Evolutionary conservation across 1,140 invertebrate genomes (phyloP), one percentile per base, ranked within the genome.

Genomic region (Gonatopus flavifemur): DNA sequence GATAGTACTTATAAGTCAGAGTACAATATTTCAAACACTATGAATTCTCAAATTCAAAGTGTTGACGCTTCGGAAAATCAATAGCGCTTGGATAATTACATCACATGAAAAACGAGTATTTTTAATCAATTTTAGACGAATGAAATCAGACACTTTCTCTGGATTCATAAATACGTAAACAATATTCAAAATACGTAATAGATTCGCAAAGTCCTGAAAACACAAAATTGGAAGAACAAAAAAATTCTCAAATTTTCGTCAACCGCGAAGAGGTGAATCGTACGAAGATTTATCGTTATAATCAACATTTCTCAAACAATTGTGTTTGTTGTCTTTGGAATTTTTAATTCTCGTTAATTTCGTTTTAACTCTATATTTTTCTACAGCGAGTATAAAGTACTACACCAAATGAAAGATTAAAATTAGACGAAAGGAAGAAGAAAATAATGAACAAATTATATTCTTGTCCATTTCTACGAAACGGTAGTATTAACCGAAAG

Each of bases 341-440:
- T 24, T 39, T 51, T 52, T 58, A 44, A 55, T 59, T 57, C 55
- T 30, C 35, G 39, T 48, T 38, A 56, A 30, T 54, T 38, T 43
- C 43, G 38, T 40, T 55, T 36, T 28, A 28, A 7, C 39, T 18
- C 45, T 57, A 47, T 61, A 62, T 62, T 62, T 62, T 62, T 62
- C 57, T 62, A 62, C 57, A 33, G 21, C 22, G 52, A 24, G 36
- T 36, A 30, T 32, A 8, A 39, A n/a, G n/a, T n/a, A n/a, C n/a
- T n/a, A n/a, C n/a, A n/a, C n/a, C 40, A 18, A 46, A 30, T 35
- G 52, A 48, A 43, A 41, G 31, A 18, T 41, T 28, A 32, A 24
- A 22, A 41, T 52, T 53, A 38, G 21, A n/a, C 6, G 6, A 20
- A 41, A 59, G 46, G 45, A 50, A 41, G 20, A 49, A 12, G 19